phyloP scores from a whole-genome alignment of 1,140 invertebrate genomes.

The Dendrolimus kikuchii region DNA sequence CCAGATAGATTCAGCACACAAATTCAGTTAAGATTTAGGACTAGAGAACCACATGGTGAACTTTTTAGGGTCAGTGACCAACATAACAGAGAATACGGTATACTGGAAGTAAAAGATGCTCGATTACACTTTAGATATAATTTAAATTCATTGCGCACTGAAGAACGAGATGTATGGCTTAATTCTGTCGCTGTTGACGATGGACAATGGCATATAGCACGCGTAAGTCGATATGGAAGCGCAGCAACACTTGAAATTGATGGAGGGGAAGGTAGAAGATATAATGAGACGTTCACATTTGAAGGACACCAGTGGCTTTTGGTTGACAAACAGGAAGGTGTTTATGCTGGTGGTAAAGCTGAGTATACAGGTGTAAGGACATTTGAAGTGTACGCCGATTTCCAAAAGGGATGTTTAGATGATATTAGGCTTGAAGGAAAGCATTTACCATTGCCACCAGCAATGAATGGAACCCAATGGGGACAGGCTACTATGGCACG shows the following conservation, averaged over 20 bases:
- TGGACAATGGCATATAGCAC: conserved; percentile 97
- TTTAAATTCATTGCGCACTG: conserved; percentile 90
- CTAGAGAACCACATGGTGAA: conserved; percentile 92
- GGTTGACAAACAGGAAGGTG: conserved; percentile 95
- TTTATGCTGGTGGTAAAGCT: conserved; percentile 95
- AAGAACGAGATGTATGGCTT: conserved; percentile 93
- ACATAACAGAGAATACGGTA: conserved; percentile 95
- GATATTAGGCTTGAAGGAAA: conserved; percentile 89
- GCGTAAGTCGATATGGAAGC: conserved; percentile 91
- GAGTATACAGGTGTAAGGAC: conserved; percentile 94
- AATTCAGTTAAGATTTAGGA: conserved; percentile 93
- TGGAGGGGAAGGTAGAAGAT: conserved; percentile 94
- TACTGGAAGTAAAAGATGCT: conserved; percentile 94
- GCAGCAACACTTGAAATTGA: conserved; percentile 95
- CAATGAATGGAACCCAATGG: conserved; percentile 96
- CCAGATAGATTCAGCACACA: conserved; percentile 93
- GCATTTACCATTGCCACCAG: conserved; percentile 91
- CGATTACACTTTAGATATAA: conserved; percentile 94
- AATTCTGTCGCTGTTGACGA: conserved; percentile 93
- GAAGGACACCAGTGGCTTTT: conserved; percentile 92
- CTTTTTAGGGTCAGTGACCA: conserved; percentile 94
- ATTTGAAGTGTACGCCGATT: conserved; percentile 96
- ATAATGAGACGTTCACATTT: conserved; percentile 94
- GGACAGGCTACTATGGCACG: conserved; percentile 93
- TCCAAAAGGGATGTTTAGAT: conserved; percentile 83